Evolutionary conservation across 2,888 invertebrate genomes (phyloP), one percentile per base, ranked within the genome.

Genomic region (Mythimna impura): DNA sequence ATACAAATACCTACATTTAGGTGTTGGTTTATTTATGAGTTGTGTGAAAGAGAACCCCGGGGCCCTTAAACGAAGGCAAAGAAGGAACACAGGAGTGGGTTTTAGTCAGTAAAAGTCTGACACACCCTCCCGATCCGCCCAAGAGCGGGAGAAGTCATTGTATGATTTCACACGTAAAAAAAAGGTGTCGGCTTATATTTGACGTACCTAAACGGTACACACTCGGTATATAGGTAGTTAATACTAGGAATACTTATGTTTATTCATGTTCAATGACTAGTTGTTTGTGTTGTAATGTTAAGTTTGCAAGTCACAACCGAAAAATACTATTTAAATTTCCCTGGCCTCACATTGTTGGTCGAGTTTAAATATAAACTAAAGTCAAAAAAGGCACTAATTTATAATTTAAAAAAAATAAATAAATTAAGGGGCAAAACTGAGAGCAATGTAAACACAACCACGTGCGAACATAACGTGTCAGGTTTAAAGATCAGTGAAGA

Each of bases 401-500:
- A 2, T 9, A n/a, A 22, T 7, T 61, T 20, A 4, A 22, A 8
- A 50, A 30, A 10, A 0, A 54, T 22, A 3, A 30, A 30, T 22
- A 22, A 63, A 58, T 36, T 43, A 62, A 79, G 30, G 14, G 57
- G 30, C 22, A 47, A 55, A 55, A 70, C 34, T 30, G 43, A 64
- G 58, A 60, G 34, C 50, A 65, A 36, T 20, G 47, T 66, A 43
- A 77, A 62, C 34, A 68, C 5, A n/a, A 50, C 65, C 54, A 65
- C 36, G 67, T 67, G 76, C 62, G n/a, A 57, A 57, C 52, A 73
- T 30, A 77, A 65, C 52, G 61, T 67, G 65, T 82, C 52, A 54
- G 64, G 66, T 66, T 70, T 61, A 70, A 71, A 84, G 55, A 76
- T 71, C 72, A 54, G 54, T 61, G 68, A 71, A 84, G 55, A 76